Conservation (phyloP, 2,797 vertebrate species). For the Garrulus glandarius region DNA sequence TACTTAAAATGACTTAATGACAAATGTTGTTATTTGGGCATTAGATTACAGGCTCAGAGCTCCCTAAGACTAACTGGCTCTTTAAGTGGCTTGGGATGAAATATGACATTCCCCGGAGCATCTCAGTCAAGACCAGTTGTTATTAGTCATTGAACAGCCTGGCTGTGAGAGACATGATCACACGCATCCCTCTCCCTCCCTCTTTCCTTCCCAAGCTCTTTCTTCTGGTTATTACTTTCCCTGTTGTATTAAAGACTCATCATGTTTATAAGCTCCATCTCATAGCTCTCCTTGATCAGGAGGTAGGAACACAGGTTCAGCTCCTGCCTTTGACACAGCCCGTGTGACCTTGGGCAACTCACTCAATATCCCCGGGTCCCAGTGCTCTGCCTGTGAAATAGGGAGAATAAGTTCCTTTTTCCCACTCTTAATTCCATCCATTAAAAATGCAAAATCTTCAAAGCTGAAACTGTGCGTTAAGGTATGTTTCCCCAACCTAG, state of each 20-base stretch:
- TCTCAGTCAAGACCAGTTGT: not conserved
- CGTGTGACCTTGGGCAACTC: not conserved
- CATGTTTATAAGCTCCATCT: not conserved
- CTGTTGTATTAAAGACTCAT: not conserved
- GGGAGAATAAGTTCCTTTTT: constrained; percentile 8
- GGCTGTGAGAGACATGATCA: constrained; percentile 5
- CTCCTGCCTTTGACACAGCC: not conserved
- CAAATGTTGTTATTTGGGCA: constrained; percentile 30
- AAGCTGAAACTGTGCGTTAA: not conserved
- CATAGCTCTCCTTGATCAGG: not conserved
- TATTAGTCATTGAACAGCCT: constrained; percentile 19
- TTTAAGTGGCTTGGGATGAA: constrained; percentile 54
- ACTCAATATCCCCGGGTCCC: not conserved
- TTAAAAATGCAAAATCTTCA: constrained; percentile 56
- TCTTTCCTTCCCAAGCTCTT: constrained; percentile 10
- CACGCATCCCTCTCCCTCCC: not conserved
- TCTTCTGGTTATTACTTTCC: constrained; percentile 42
- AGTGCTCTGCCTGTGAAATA: not conserved
- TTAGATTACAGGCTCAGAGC: constrained; percentile 48
- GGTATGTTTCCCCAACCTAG: not conserved
- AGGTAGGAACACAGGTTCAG: constrained; percentile 3
- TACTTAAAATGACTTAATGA: constrained; percentile 19
- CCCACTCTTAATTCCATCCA: constrained; percentile 17
- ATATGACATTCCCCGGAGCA: constrained; percentile 10
- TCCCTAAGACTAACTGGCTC: constrained; percentile 42